These are phyloP conservation scores for Caprella mutica DNA, from an alignment of 2,888 invertebrate species.

Conservation along the genomic window DNA sequence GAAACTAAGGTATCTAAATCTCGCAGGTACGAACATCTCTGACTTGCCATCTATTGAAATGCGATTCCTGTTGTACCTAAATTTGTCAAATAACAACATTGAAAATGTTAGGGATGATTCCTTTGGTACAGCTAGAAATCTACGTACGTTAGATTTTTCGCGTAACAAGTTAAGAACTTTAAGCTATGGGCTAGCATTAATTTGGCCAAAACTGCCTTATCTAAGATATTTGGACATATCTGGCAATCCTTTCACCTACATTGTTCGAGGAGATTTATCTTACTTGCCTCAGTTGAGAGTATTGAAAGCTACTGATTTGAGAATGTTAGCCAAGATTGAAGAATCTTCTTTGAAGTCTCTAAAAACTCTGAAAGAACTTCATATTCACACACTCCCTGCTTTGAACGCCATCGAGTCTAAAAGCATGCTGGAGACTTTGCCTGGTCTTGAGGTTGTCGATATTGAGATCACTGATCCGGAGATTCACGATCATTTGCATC, in stretches of 20 bases:
- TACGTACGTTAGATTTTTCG: conserved; percentile 66
- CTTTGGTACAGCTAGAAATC: conserved; percentile 64
- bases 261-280: conserved; percentile 65
- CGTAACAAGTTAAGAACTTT: conserved; percentile 48
- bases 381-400: conserved; percentile 63
- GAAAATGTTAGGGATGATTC: conserved; percentile 52
- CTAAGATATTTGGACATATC: conserved; percentile 67
- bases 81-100: conserved; percentile 66
- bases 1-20: conserved; percentile 61
- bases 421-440: conserved; percentile 63
- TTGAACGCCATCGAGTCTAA: conserved; percentile 62
- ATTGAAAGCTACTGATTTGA: conserved; percentile 55
- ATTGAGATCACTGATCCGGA: conserved; percentile 75
- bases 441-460: conserved; percentile 61
- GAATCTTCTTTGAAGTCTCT: conserved; percentile 65
- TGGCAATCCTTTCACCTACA: conserved; percentile 63
- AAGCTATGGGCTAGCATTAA: conserved; percentile 47
- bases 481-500: conserved; percentile 44
- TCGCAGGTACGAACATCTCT: conserved; percentile 64
- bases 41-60: conserved; percentile 50
- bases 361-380: conserved; percentile 55
- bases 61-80: conserved; percentile 66
- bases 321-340: conserved; percentile 63
- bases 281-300: conserved; percentile 52
- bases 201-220: conserved; percentile 58